A percentile compares a stretch with the other conserved stretches of the same genome.
phyloP scores from a whole-genome alignment of 2,888 invertebrate species.

The Zaprionus obscuricornis region DNA sequence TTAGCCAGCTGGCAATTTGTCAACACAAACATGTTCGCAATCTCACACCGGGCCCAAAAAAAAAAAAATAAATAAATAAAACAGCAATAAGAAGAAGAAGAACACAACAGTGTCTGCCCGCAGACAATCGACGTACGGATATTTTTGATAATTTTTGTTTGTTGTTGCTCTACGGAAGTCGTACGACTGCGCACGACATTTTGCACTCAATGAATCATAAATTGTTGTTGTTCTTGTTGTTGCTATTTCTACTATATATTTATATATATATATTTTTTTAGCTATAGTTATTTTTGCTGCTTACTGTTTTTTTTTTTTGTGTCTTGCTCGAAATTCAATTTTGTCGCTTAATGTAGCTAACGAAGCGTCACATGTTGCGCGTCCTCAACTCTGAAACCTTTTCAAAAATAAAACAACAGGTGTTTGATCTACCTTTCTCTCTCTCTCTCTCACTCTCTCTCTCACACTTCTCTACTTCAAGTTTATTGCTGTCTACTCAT shows the following conservation, averaged over 20 bases:
- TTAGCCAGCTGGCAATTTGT: conserved; percentile 63
- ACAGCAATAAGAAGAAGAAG: not conserved
- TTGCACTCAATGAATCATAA: conserved; percentile 70
- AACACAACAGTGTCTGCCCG: too few relatives aligned
- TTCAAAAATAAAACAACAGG: conserved; percentile 48
- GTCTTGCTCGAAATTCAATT: too few relatives aligned
- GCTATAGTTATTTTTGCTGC: conserved; percentile 13
- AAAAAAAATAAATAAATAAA: not conserved
- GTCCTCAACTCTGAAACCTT: not conserved
- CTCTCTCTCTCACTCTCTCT: too few relatives aligned
- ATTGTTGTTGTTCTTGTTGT: conserved; percentile 21
- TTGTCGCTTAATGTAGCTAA: conserved; percentile 53
- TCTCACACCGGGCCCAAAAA: conserved; percentile 9
- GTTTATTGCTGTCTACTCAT: too few relatives aligned
- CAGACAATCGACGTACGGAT: conserved; percentile 28
- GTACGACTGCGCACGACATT: conserved; percentile 54
- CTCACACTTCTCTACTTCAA: too few relatives aligned
- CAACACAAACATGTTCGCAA: conserved; percentile 47
- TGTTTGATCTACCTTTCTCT: conserved; percentile 44
- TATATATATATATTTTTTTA: conserved; percentile 15
- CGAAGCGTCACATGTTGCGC: conserved; percentile 51
- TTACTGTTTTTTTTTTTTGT: too few relatives aligned
- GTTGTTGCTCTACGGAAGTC: conserved; percentile 54
- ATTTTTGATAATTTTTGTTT: conserved; percentile 31
- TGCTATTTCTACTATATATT: not conserved